phyloP scores from a whole-genome alignment of 2,113 vertebrate species.

The Actenoides hombroni region DNA sequence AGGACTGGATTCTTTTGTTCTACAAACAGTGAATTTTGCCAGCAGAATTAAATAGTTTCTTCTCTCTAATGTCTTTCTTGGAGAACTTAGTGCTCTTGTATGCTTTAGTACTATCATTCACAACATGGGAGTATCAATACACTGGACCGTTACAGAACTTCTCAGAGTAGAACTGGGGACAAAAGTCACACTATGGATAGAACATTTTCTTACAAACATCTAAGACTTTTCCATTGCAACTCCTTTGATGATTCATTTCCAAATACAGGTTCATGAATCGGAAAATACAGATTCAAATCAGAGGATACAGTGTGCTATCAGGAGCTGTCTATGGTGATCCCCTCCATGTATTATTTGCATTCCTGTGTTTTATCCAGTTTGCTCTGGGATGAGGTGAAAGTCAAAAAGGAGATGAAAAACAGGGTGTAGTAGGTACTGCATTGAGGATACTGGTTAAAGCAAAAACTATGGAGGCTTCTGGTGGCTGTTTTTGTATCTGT shows the following conservation, averaged over 20 bases:
- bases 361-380: background rate
- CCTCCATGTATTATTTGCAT: background rate
- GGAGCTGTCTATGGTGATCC: background rate
- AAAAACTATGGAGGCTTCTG: background rate
- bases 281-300: background rate
- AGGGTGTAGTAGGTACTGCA: fast-evolving
- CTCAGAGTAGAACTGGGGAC: background rate
- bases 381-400: background rate
- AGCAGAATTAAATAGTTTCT: background rate
- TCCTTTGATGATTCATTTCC: background rate
- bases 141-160: background rate
- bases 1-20: background rate
- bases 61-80: background rate
- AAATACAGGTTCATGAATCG: background rate
- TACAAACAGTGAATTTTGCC: background rate
- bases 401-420: background rate
- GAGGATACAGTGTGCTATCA: no score
- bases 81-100: background rate
- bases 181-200: background rate
- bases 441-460: background rate
- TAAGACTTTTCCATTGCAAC: background rate
- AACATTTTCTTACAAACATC: background rate
- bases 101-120: background rate
- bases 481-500: background rate
- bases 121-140: background rate